phyloP scores from a whole-genome alignment of 2,113 vertebrate species.

The Montifringilla adamsi region DNA sequence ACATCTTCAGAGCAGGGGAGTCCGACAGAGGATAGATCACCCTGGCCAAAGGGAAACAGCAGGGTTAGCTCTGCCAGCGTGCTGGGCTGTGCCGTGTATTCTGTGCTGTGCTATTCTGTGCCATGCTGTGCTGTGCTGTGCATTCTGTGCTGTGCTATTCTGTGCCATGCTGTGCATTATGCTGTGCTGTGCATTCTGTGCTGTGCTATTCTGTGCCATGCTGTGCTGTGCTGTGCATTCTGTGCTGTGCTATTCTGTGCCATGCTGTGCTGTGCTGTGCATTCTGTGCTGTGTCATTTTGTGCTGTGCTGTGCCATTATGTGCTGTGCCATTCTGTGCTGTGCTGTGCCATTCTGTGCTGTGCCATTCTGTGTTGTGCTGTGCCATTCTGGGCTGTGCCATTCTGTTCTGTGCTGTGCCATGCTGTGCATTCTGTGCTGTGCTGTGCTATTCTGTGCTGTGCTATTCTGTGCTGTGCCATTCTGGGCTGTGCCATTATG shows the following conservation, averaged over 20 bases:
- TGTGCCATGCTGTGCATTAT: accelerated
- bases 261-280: too few relatives aligned
- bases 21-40: slow-evolving; percentile 78
- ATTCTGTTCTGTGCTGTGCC: accelerated
- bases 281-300: accelerated
- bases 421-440: accelerated
- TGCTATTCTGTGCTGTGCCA: not conserved
- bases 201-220: accelerated
- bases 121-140: not conserved
- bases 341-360: too few relatives aligned
- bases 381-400: accelerated
- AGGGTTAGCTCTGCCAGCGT: not conserved
- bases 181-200: not conserved
- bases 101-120: not conserved
- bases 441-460: accelerated
- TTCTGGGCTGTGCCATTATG: too few relatives aligned
- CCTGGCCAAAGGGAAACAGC: slow-evolving; percentile 63
- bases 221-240: accelerated
- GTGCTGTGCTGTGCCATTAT: not conserved
- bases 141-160: accelerated
- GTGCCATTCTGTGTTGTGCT: too few relatives aligned
- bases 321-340: accelerated
- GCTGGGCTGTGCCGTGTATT: accelerated
- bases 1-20: slow-evolving; percentile 81
- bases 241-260: not conserved